phyloP scores from a whole-genome alignment of 1,140 invertebrate species.

The Drosophila miranda region DNA sequence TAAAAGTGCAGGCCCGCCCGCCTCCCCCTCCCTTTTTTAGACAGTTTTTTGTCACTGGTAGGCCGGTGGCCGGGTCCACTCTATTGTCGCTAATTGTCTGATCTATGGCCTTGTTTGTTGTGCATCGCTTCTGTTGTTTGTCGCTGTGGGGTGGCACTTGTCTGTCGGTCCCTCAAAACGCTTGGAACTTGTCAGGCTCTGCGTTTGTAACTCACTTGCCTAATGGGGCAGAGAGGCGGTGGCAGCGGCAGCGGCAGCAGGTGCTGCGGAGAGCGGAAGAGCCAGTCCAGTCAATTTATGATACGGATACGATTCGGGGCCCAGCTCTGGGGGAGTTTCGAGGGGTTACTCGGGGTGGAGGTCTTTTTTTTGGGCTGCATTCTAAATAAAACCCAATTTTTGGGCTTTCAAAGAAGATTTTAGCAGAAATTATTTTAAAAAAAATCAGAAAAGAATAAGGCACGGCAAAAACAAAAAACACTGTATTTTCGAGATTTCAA shows the following conservation, averaged over 20 bases:
- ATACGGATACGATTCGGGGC: too few species aligned
- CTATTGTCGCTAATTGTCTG: constrained; percentile 73
- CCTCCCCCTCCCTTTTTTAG: constrained; percentile 5
- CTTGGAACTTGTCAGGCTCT: not conserved
- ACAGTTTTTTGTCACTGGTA: constrained; percentile 30
- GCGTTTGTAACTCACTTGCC: constrained; percentile 17
- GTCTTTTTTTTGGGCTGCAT: too few species aligned
- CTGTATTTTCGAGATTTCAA: too few species aligned
- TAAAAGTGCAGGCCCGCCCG: constrained; percentile 40
- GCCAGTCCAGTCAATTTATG: too few species aligned
- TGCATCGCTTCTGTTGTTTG: constrained; percentile 52
- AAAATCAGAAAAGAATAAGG: too few species aligned
- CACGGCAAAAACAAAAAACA: too few species aligned
- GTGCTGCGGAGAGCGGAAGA: not conserved
- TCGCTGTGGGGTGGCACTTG: constrained; percentile 49
- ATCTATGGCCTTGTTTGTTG: constrained; percentile 58
- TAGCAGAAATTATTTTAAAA: too few species aligned
- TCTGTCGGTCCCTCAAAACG: constrained; percentile 3
- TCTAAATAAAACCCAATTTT: too few species aligned
- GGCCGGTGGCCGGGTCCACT: constrained; percentile 58
- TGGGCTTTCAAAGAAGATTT: too few species aligned
- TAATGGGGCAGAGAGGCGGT: constrained; percentile 45
- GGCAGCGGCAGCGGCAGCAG: constrained; percentile 27
- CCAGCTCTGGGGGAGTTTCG: too few species aligned
- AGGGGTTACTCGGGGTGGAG: too few species aligned